Evolutionary conservation across 2,113 vertebrate genomes (phyloP).

Genomic region (Pitta sordida): DNA sequence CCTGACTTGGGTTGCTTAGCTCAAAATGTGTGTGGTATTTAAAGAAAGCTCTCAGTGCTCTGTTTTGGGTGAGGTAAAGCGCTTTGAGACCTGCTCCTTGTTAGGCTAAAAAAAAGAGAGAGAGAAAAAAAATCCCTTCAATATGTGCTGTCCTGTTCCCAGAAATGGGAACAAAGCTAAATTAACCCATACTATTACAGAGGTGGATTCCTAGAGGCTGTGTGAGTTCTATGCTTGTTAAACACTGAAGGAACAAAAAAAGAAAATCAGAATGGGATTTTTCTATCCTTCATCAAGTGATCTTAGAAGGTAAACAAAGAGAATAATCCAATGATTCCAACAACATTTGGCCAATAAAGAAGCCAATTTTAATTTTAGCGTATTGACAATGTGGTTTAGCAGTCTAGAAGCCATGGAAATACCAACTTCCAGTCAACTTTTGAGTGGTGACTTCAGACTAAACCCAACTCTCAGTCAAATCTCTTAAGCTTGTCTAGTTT

Average conservation of each 20-base stretch:
- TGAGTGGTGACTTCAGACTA: background rate
- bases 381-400: background rate
- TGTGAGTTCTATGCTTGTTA: background rate
- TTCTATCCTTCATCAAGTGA: background rate
- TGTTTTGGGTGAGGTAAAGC: background rate
- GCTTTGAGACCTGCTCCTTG: background rate
- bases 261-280: background rate
- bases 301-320: background rate
- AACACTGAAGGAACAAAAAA: background rate
- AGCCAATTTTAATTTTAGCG: background rate
- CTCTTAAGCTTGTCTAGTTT: constrained; percentile 26
- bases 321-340: background rate
- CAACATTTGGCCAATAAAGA: background rate
- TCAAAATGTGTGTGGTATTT: background rate
- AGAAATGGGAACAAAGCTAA: background rate
- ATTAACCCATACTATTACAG: background rate
- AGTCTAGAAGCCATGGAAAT: background rate
- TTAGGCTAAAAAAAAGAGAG: background rate
- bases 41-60: background rate
- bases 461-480: constrained; percentile 4
- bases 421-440: background rate
- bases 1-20: background rate
- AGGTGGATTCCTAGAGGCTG: background rate
- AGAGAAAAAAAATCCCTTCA: background rate
- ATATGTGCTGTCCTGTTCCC: background rate